Evolutionary conservation across 2,888 invertebrate species (phyloP).

Genomic region (Iphiclides podalirius): DNA sequence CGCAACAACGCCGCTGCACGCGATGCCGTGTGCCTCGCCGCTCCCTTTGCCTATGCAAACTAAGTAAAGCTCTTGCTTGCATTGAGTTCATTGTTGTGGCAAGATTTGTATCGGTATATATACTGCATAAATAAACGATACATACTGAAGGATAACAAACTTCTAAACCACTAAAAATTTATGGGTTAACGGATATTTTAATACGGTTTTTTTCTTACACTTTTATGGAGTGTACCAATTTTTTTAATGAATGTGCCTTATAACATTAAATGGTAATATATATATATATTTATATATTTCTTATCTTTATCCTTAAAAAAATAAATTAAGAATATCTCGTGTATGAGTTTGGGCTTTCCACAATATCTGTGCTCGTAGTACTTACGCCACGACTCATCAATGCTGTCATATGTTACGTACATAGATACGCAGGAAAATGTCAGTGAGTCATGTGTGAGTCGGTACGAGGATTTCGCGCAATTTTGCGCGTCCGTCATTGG

Average conservation of each 20-base stretch:
- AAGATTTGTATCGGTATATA: conserved; percentile 13
- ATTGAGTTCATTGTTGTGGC: conserved; percentile 11
- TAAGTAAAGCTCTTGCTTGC: conserved; percentile 17
- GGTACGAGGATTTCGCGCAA: conserved; percentile 66
- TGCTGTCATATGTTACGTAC: conserved; percentile 43
- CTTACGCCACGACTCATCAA: conserved; percentile 34
- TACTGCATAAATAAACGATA: too few relatives aligned
- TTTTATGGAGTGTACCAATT: too few relatives aligned
- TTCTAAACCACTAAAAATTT: too few relatives aligned
- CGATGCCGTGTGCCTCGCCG: conserved; percentile 53
- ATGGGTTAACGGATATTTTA: too few relatives aligned
- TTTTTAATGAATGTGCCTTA: too few relatives aligned
- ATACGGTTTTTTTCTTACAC: too few relatives aligned
- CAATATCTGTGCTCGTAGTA: conserved; percentile 9
- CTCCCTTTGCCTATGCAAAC: conserved; percentile 46
- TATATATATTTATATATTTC: too few relatives aligned
- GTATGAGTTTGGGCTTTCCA: conserved; percentile 25
- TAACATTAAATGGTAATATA: too few relatives aligned
- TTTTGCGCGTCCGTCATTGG: conserved; percentile 63
- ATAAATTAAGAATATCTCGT: background rate
- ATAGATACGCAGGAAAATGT: conserved; percentile 49
- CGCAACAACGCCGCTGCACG: conserved; percentile 56
- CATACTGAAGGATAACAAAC: too few relatives aligned
- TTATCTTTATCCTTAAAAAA: too few relatives aligned
- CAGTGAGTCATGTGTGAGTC: conserved; percentile 57